A percentile compares a stretch with the other conserved stretches of the same genome.
These are phyloP conservation scores for Crypturellus tataupa DNA, from an alignment of 2,797 vertebrate species.

Conservation along the genomic window DNA sequence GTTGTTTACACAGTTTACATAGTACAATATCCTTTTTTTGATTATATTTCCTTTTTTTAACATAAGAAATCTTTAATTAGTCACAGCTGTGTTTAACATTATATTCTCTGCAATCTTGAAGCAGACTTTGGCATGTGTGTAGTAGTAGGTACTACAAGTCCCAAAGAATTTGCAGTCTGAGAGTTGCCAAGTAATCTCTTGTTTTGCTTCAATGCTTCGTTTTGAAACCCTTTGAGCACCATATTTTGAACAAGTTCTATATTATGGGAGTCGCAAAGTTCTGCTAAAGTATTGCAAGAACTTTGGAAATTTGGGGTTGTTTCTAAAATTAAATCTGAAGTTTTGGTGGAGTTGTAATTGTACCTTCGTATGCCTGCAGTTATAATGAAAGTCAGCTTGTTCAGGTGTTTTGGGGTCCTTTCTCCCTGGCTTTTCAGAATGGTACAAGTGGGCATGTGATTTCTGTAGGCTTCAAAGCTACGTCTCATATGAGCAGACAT, in stretches of 20 bases:
- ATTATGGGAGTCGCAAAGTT: neutral
- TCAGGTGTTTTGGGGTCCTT: neutral
- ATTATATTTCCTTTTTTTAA: neutral
- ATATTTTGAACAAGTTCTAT: neutral
- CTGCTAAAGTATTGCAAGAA: neutral
- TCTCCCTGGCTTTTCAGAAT: neutral
- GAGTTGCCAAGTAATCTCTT: neutral
- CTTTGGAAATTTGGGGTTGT: neutral
- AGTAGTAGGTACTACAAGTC: neutral
- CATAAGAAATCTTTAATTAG: neutral
- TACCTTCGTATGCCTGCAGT: neutral
- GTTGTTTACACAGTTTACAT: neutral
- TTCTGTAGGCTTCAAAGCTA: neutral
- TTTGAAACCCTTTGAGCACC: neutral
- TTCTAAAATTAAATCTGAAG: neutral
- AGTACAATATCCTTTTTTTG: rapidly evolving
- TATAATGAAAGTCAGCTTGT: neutral
- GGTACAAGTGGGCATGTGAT: neutral
- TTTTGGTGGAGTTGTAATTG: neutral
- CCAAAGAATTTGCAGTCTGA: neutral
- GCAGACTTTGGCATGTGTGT: neutral
- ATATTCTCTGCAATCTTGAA: neutral
- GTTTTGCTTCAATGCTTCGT: neutral
- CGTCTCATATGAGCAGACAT: neutral
- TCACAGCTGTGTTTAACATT: neutral